Conservation (phyloP, 1,140 invertebrate species). For the Manduca sexta region DNA sequence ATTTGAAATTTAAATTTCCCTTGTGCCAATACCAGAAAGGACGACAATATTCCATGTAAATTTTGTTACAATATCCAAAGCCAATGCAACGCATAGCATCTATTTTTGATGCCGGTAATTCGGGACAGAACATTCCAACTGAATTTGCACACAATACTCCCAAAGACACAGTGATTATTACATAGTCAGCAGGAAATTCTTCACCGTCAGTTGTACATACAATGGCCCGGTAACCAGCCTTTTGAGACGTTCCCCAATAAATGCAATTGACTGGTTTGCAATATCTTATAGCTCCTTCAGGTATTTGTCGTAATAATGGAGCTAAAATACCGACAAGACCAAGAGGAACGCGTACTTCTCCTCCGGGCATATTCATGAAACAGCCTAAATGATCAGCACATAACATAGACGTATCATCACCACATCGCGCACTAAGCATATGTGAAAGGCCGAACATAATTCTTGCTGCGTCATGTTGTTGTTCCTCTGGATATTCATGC, state of each 20-base stretch:
- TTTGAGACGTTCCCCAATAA: slow-evolving; percentile 75
- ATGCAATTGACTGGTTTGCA: slow-evolving; percentile 77
- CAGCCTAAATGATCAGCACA: slow-evolving; percentile 78
- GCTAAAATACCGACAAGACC: slow-evolving; percentile 77
- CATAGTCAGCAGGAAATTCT: slow-evolving; percentile 82
- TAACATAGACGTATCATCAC: slow-evolving; percentile 76
- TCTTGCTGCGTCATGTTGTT: slow-evolving; percentile 77
- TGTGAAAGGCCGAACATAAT: slow-evolving; percentile 79
- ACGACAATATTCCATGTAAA: slow-evolving; percentile 83
- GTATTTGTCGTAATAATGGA: slow-evolving; percentile 76
- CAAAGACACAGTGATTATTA: slow-evolving; percentile 84
- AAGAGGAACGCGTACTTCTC: slow-evolving; percentile 75
- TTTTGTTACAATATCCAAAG: slow-evolving; percentile 82
- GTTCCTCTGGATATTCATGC: slow-evolving; percentile 77
- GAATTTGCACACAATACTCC: slow-evolving; percentile 82
- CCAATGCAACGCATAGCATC: slow-evolving; percentile 81
- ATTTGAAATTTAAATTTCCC: slow-evolving; percentile 74
- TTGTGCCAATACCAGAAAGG: slow-evolving; percentile 83
- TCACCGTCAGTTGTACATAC: slow-evolving; percentile 79
- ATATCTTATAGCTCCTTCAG: slow-evolving; percentile 74
- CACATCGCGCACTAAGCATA: slow-evolving; percentile 72
- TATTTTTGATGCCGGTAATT: slow-evolving; percentile 79
- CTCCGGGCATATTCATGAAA: slow-evolving; percentile 78
- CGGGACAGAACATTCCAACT: slow-evolving; percentile 81
- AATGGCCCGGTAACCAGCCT: slow-evolving; percentile 68